Evolutionary conservation across 2,113 vertebrate species (phyloP), one percentile per base, ranked within the genome.

Genomic region (Colius striatus): DNA sequence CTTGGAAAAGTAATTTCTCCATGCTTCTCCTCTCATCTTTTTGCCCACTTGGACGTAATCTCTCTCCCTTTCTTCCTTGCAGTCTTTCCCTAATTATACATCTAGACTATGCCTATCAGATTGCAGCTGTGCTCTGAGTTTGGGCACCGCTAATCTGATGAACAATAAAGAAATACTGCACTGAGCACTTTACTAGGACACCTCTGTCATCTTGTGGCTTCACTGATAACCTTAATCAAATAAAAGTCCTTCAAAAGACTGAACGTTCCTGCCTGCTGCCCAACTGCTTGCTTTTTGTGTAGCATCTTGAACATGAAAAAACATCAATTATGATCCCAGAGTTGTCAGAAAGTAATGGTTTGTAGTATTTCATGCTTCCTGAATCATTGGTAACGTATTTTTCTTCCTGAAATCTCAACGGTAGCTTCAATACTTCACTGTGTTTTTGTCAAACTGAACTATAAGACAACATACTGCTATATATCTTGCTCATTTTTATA

Each of bases 371-470:
- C 21, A 26, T 87, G 26, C 26, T 90, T 87, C 30, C 63, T 85
- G 75, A 71, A 91, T 63, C 55, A 80, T 55, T 76, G 32, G n/a
- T 54, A 89, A 61, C 13, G 1, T 53, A 48, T 29, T 79, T 94
- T 92, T 67, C 19, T n/a, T 91, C 60, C 47, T 83, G 75, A 85
- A 91, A 57, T 76, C 55, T 67, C 82, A 80, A 87, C 0, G 0
- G 74, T 47, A 94, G 58, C 29, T 76, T 83, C 51, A 48, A 47
- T 78, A 70, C 26, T 91, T 93, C 63, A 86, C 65, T 74, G n/a
- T 76, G 36, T 65, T 89, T 90, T 89, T 84, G 76, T 86, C 58
- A 81, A 87, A 91, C 32, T 62, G n/a, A 73, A 62, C 87, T 92
- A 65, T 65, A 88, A 93, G 58, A 45, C 36, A 66, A 61, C 16